Evolutionary conservation across 2,113 vertebrate genomes (phyloP).

Genomic region (Leptobrachium ailaonicum): DNA sequence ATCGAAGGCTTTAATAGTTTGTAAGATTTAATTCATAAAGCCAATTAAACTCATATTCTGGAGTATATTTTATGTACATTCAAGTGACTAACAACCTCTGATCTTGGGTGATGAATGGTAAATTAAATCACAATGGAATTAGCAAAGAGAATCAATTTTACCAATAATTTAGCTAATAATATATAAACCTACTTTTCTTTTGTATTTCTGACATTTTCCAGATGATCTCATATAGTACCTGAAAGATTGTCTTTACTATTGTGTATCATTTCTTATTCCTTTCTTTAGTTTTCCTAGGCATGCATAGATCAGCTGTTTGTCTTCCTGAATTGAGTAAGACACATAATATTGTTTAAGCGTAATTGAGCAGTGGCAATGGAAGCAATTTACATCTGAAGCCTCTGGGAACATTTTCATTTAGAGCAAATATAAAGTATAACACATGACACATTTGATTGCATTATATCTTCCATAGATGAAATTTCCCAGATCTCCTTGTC

Average conservation of each 20-base stretch:
- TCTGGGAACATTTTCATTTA: not conserved
- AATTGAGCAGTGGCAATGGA: not conserved
- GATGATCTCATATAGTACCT: not conserved
- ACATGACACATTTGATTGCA: too few relatives aligned
- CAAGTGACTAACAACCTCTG: not conserved
- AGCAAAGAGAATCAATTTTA: not conserved
- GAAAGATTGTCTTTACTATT: not conserved
- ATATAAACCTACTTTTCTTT: not conserved
- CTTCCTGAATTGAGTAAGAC: not conserved
- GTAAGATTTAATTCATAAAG: too few relatives aligned
- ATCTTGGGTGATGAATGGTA: not conserved
- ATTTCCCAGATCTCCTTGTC: too few relatives aligned
- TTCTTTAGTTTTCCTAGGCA: not conserved
- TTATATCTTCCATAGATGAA: too few relatives aligned
- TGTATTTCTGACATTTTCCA: not conserved
- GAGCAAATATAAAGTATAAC: too few relatives aligned
- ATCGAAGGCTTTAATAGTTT: not conserved
- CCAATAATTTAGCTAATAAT: not conserved
- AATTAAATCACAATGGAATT: not conserved
- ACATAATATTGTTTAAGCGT: not conserved
- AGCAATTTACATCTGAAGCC: not conserved
- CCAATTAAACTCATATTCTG: too few relatives aligned
- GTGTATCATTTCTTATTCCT: not conserved
- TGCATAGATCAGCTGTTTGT: not conserved
- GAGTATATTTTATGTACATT: not conserved